Evolutionary conservation across 1,140 invertebrate species (phyloP).

Genomic region (Papilio machaon): DNA sequence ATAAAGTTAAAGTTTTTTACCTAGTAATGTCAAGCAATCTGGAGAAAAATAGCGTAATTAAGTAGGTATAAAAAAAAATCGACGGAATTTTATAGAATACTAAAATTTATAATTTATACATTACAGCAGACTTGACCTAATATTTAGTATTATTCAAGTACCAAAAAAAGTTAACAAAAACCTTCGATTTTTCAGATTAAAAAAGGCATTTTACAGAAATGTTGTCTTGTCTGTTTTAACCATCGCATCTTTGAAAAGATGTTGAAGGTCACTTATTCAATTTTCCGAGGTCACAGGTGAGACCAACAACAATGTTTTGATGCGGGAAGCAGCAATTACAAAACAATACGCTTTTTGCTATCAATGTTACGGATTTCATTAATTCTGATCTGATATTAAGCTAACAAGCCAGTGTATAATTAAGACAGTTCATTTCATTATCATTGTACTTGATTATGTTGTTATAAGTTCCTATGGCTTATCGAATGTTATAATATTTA

Average conservation of each 20-base stretch:
- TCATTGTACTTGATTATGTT: not conserved
- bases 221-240: not conserved
- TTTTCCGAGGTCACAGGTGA: constrained; percentile 12
- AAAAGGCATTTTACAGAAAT: no score
- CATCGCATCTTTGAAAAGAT: not conserved
- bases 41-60: not conserved
- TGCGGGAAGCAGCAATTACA: constrained; percentile 15
- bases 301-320: not conserved
- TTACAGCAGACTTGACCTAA: no score
- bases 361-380: not conserved
- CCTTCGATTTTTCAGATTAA: no score
- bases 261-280: not conserved
- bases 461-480: no score
- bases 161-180: no score
- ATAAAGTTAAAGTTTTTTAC: not conserved
- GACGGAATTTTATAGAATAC: no score
- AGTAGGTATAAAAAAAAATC: no score
- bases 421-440: not conserved
- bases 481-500: no score
- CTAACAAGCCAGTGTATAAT: not conserved
- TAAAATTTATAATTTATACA: no score
- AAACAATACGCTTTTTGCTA: not conserved
- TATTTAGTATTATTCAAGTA: no score
- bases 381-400: not conserved
- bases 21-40: not conserved